phyloP scores from a whole-genome alignment of 2,797 vertebrate species.

The Stomatorhinus walkeri region DNA sequence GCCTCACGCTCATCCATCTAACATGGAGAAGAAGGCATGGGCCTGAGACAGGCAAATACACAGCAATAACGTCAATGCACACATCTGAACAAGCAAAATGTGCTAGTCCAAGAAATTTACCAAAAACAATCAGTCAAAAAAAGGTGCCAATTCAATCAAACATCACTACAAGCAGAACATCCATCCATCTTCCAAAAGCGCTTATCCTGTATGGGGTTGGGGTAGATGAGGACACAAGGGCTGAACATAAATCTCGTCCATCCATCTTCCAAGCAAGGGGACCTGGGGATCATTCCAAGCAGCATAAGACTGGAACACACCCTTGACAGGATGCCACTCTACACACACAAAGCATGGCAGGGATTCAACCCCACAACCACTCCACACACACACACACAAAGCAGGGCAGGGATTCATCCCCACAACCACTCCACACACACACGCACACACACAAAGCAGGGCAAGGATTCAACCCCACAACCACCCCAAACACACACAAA shows the following conservation, averaged over 20 bases:
- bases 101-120: neutral
- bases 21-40: neutral
- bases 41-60: neutral
- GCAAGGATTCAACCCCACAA: neutral
- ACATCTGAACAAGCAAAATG: neutral
- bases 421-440: no score
- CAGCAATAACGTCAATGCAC: neutral
- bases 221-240: neutral
- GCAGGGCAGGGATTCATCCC: neutral
- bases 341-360: neutral
- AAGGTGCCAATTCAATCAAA: neutral
- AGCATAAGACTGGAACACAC: neutral
- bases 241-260: neutral
- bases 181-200: neutral
- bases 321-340: neutral
- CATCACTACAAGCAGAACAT: neutral
- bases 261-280: neutral
- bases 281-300: neutral
- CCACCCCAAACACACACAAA: no score
- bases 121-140: neutral
- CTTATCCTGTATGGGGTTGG: neutral
- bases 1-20: slow-evolving; percentile 44
- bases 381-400: neutral
- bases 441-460: no score
- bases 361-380: no score